Base-by-base conservation (phyloP, 1,140 invertebrate genomes). In the Acyrthosiphon pisum region DNA sequence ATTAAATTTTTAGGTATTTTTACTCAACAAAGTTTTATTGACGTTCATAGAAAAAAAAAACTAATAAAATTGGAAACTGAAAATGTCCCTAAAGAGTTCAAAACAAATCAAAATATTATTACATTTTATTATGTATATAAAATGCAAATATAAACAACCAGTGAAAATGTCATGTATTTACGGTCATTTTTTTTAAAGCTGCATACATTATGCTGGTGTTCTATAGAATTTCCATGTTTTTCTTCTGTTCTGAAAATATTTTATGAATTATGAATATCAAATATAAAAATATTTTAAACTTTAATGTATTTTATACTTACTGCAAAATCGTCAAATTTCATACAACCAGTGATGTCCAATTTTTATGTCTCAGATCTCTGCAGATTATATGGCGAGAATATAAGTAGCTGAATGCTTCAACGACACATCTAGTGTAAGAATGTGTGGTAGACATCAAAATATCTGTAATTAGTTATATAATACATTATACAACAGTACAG, bases 381-480 rank as follows among this genome's bases (percentile, higher is more conserved):
- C 99, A 99, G 94, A 99, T 99, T 94, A 99, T 99, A 94, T 99
- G 99, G 92, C 98, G 97, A 94, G 97, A 97, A 95, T 99, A 99
- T 88, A 99, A 96, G 96, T 99, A 99, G 94, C 99, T 98, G 94
- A 99, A 98, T 7, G 99, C 99, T 96, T 99, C 98, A 18, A 99
- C 97, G 11, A 99, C 99, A 95, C 99, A 99, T 6, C 98, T 99
- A 0, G 98, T 99, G 95, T 99, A 99, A 95, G 99, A 99, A 94
- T 97, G 96, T 8, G 97, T 98, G 0, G 97, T 98, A 48, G 96
- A 94, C 97, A 95, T 98, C 97, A 94, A 98, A 98, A 95, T 98
- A 97, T 94, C 98, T 95, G 94, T 44, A 94, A 93, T 84, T 37
- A 4, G 37, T 91, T 44, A 91, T 44, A 41, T 20, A 86, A 53